Evolutionary conservation across 2,888 invertebrate genomes (phyloP).

Genomic region (Neoscelio sp.): DNA sequence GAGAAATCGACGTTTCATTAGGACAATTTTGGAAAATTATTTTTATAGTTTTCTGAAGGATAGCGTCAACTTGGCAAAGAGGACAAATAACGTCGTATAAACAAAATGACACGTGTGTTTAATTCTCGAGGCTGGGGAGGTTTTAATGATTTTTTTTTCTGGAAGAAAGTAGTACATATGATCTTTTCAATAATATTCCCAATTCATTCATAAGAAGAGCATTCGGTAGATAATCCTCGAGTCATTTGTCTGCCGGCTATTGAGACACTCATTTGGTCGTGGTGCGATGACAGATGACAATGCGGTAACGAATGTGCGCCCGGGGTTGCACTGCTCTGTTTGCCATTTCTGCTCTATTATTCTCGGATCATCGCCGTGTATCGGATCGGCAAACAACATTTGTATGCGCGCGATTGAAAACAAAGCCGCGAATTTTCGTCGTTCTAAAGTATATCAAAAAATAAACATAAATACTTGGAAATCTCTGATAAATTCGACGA

Average conservation of each 20-base stretch:
- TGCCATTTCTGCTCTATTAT: conserved; percentile 82
- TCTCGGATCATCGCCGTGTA: conserved; percentile 82
- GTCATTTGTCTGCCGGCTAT: conserved; percentile 79
- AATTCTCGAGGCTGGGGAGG: background rate
- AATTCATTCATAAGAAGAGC: conserved; percentile 73
- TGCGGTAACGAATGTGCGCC: conserved; percentile 78
- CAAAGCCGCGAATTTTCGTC: conserved; percentile 37
- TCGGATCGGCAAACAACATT: conserved; percentile 75
- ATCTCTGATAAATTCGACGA: conserved; percentile 9
- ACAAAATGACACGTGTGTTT: too few relatives aligned
- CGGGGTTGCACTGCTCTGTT: conserved; percentile 77
- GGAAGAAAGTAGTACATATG: conserved; percentile 29
- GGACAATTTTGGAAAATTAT: too few relatives aligned
- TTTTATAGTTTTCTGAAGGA: too few relatives aligned
- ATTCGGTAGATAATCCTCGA: conserved; percentile 80
- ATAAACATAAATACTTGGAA: conserved; percentile 43
- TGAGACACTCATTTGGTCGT: conserved; percentile 81
- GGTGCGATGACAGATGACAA: conserved; percentile 82
- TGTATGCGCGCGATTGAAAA: conserved; percentile 53
- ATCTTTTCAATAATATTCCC: conserved; percentile 66
- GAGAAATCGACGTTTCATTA: too few relatives aligned
- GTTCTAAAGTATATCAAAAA: conserved; percentile 37
- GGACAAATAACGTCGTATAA: too few relatives aligned
- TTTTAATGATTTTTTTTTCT: conserved; percentile 16
- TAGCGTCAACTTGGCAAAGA: too few relatives aligned